These are phyloP conservation scores for Acomys russatus DNA, from an alignment of 2,797 vertebrate species.

Conservation along the genomic window DNA sequence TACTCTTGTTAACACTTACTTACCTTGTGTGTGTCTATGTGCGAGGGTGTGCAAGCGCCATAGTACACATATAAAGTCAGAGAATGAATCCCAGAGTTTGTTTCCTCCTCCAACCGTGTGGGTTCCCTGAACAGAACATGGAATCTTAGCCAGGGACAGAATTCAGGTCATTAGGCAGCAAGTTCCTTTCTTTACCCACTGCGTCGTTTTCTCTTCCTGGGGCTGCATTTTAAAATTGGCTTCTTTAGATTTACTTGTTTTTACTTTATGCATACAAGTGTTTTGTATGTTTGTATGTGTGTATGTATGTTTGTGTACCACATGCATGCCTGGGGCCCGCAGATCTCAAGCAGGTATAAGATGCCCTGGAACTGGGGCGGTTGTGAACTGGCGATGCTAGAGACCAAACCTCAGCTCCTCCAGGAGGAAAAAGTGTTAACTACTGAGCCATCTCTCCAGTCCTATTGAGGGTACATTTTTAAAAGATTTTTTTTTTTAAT, in stretches of 20 bases:
- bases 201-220: background rate
- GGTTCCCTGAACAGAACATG: background rate
- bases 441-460: background rate
- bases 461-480: background rate
- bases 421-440: background rate
- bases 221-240: too few relatives aligned
- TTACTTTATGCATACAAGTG: background rate
- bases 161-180: background rate
- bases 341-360: background rate
- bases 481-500: background rate
- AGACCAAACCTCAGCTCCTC: background rate
- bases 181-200: background rate
- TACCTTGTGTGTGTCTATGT: background rate
- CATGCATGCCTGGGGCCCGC: background rate
- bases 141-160: background rate
- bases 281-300: background rate
- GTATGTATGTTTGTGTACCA: background rate
- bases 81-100: background rate
- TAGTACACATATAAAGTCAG: background rate
- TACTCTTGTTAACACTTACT: background rate
- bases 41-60: background rate
- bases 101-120: background rate
- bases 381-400: background rate
- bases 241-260: background rate
- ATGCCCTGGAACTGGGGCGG: background rate